Conservation (phyloP, 1,140 invertebrate genomes). For the Mesaphorura yosii region DNA sequence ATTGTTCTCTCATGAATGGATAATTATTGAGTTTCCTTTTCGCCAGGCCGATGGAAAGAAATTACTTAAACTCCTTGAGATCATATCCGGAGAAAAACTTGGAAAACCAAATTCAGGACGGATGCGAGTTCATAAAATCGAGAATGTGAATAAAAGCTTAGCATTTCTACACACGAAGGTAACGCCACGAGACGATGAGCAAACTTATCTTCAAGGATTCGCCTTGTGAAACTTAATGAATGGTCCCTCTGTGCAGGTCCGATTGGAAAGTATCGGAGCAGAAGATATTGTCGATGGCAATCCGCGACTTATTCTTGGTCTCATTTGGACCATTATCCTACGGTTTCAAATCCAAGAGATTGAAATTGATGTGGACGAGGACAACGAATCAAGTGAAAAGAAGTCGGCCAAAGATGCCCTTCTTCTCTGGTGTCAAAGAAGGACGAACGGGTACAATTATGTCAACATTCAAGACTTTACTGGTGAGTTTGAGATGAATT, state of each 20-base stretch:
- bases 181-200: slow-evolving; percentile 13
- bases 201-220: neutral
- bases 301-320: slow-evolving; percentile 78
- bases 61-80: slow-evolving; percentile 92
- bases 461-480: slow-evolving; percentile 73
- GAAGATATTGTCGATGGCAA: slow-evolving; percentile 95
- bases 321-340: slow-evolving; percentile 98
- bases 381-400: slow-evolving; percentile 94
- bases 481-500: slow-evolving; percentile 35
- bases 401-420: slow-evolving; percentile 98
- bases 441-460: slow-evolving; percentile 81
- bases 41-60: slow-evolving; percentile 92
- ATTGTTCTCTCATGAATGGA: too few relatives aligned
- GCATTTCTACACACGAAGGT: slow-evolving; percentile 97
- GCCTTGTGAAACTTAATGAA: neutral
- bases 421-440: slow-evolving; percentile 95
- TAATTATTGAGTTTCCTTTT: too few relatives aligned
- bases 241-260: slow-evolving; percentile 50
- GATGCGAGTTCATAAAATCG: slow-evolving; percentile 97
- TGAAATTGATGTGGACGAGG: slow-evolving; percentile 80
- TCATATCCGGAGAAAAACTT: slow-evolving; percentile 95
- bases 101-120: slow-evolving; percentile 91
- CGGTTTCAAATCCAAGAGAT: slow-evolving; percentile 98
- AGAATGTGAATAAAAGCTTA: slow-evolving; percentile 97
- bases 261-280: slow-evolving; percentile 94